Percentiles rank a stretch among this genome's conserved stretches.
phyloP scores from a whole-genome alignment of 2,888 invertebrate genomes.

The Ellobium chinense region DNA sequence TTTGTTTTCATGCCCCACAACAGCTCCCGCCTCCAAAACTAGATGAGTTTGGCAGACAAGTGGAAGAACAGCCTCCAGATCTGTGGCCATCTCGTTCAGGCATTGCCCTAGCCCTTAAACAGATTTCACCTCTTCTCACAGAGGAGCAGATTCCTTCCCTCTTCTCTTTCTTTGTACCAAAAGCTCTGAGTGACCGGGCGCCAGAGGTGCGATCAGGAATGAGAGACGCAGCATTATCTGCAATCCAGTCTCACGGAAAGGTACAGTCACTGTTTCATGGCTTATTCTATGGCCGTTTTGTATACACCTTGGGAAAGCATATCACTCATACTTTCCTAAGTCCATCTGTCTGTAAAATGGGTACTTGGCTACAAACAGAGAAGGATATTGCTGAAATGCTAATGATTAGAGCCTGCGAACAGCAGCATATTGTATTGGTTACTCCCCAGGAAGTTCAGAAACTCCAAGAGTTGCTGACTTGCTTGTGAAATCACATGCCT shows the following conservation, averaged over 20 bases:
- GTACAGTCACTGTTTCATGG: constrained; percentile 80
- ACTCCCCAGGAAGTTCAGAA: too few relatives aligned
- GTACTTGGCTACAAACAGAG: too few relatives aligned
- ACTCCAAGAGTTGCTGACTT: too few relatives aligned
- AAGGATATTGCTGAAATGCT: too few relatives aligned
- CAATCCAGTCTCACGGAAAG: constrained; percentile 95
- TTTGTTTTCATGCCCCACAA: too few relatives aligned
- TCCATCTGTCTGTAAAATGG: too few relatives aligned
- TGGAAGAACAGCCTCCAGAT: constrained; percentile 89
- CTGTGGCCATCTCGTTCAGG: constrained; percentile 95
- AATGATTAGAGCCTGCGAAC: too few relatives aligned
- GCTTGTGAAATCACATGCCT: too few relatives aligned
- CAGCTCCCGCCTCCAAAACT: constrained; percentile 80
- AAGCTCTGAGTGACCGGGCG: constrained; percentile 91
- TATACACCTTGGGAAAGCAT: too few relatives aligned
- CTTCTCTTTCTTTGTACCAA: constrained; percentile 83
- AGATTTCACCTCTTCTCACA: constrained; percentile 87
- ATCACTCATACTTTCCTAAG: too few relatives aligned
- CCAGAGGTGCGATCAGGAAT: constrained; percentile 91
- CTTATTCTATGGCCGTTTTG: too few relatives aligned
- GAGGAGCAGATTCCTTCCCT: constrained; percentile 84
- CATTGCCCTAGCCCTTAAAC: constrained; percentile 89
- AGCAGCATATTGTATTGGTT: too few relatives aligned
- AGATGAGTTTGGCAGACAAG: constrained; percentile 94
- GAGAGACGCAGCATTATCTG: constrained; percentile 94